Evolutionary conservation across 2,888 invertebrate genomes (phyloP).

Genomic region (Melanargia galathea): DNA sequence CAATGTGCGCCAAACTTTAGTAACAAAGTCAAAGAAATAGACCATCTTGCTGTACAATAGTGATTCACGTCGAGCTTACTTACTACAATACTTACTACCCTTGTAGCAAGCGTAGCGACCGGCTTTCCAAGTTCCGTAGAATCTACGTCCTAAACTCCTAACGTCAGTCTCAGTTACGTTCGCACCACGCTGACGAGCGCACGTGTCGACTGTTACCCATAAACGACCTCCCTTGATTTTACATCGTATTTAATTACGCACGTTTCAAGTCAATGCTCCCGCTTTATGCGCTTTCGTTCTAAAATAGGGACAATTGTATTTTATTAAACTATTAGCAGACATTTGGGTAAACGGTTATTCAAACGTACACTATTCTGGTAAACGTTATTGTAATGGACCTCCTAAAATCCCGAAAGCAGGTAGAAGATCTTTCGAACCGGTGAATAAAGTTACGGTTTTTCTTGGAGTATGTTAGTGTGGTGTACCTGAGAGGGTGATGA

Average conservation of each 20-base stretch:
- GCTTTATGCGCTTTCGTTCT: slow-evolving; percentile 62
- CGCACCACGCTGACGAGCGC: slow-evolving; percentile 55
- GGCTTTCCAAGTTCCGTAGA: slow-evolving; percentile 47
- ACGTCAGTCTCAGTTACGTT: slow-evolving; percentile 64
- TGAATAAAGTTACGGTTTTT: slow-evolving; percentile 15
- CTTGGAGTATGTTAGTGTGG: slow-evolving; percentile 47
- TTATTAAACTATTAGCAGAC: slow-evolving; percentile 1
- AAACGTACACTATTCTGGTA: background rate
- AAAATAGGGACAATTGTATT: slow-evolving; percentile 52
- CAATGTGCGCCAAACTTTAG: background rate
- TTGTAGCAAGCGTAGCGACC: slow-evolving; percentile 67
- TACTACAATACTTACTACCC: slow-evolving; percentile 65
- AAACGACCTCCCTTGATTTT: background rate
- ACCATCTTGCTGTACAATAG: slow-evolving; percentile 16
- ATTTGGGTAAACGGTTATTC: slow-evolving; percentile 15
- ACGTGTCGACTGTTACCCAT: slow-evolving; percentile 46
- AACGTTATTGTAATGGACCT: slow-evolving; percentile 30
- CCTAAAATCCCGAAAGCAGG: slow-evolving; percentile 17
- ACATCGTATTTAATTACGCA: slow-evolving; percentile 27
- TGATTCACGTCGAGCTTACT: slow-evolving; percentile 67
- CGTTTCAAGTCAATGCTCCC: slow-evolving; percentile 53
- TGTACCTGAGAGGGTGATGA: slow-evolving; percentile 62
- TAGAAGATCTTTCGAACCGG: slow-evolving; percentile 21
- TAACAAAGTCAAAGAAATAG: slow-evolving; percentile 5
- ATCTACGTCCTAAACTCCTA: slow-evolving; percentile 43